Conservation (phyloP, 2,113 vertebrate genomes). For the Hyaena hyaena region DNA sequence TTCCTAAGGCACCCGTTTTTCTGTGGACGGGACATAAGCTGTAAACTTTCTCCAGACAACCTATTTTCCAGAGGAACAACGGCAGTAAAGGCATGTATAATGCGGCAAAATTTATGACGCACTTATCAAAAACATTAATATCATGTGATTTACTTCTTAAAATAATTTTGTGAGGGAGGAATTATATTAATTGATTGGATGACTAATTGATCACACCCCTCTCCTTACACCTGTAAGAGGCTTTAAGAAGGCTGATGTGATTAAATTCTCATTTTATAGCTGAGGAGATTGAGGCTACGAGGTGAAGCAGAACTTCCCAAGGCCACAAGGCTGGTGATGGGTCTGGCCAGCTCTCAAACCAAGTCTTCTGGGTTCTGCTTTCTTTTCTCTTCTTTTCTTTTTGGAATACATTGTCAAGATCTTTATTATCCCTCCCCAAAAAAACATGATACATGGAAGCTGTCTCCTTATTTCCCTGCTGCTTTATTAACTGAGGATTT, state of each 20-base stretch:
- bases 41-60: neutral
- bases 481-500: conserved; percentile 42
- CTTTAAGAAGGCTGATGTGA: neutral
- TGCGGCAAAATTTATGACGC: neutral
- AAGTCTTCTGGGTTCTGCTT: neutral
- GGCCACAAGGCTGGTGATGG: neutral
- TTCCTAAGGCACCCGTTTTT: conserved; percentile 16
- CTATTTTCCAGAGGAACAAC: conserved; percentile 11
- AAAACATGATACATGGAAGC: conserved; percentile 24
- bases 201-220: neutral
- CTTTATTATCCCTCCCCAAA: neutral
- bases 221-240: neutral
- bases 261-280: conserved; percentile 15
- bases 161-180: conserved; percentile 12
- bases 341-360: neutral
- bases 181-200: neutral
- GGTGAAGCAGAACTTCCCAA: conserved; percentile 16
- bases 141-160: conserved; percentile 31
- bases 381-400: neutral
- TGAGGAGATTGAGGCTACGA: neutral
- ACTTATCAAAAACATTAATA: neutral
- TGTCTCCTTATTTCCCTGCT: conserved; percentile 27
- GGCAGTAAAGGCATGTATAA: neutral
- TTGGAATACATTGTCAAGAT: neutral
- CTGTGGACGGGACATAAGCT: neutral